Conservation (phyloP, 2,888 invertebrate species). For the Xylota segnis region DNA sequence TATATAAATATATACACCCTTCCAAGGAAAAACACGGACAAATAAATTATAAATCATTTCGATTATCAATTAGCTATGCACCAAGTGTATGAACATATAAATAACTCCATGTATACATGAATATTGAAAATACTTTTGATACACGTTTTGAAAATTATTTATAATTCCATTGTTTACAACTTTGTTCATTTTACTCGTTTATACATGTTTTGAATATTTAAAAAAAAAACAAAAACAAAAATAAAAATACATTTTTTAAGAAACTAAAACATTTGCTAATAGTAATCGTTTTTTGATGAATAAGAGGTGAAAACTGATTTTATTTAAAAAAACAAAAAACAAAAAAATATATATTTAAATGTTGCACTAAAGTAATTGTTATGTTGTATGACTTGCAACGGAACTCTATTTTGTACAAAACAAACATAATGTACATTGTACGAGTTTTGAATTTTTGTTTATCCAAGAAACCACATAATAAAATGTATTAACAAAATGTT, state of each 20-base stretch:
- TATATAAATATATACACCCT: constrained; percentile 24
- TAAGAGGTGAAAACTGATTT: background rate
- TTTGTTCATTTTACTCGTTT: constrained; percentile 40
- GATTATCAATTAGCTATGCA: constrained; percentile 53
- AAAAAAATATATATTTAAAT: constrained; percentile 13
- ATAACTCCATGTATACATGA: constrained; percentile 32
- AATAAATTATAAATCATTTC: constrained; percentile 45
- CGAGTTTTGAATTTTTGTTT: constrained; percentile 34
- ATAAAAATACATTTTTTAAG: background rate
- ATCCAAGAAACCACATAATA: constrained; percentile 28
- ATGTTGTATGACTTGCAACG: constrained; percentile 29
- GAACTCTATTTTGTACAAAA: constrained; percentile 19
- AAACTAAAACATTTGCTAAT: background rate
- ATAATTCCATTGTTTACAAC: constrained; percentile 9
- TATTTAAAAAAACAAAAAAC: background rate
- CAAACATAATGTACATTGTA: constrained; percentile 15
- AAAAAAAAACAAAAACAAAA: constrained; percentile 12
- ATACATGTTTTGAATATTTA: constrained; percentile 32
- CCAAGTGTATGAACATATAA: constrained; percentile 45
- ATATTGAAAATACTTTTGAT: constrained; percentile 66
- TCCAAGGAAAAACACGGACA: constrained; percentile 21
- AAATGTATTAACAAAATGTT: constrained; percentile 17
- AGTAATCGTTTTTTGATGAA: background rate
- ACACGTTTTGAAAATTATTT: constrained; percentile 41
- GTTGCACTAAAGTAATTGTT: constrained; percentile 36